Evolutionary conservation across 2,797 vertebrate species (phyloP), one percentile per base, ranked within the genome.

Genomic region (Telmatherina bonti): DNA sequence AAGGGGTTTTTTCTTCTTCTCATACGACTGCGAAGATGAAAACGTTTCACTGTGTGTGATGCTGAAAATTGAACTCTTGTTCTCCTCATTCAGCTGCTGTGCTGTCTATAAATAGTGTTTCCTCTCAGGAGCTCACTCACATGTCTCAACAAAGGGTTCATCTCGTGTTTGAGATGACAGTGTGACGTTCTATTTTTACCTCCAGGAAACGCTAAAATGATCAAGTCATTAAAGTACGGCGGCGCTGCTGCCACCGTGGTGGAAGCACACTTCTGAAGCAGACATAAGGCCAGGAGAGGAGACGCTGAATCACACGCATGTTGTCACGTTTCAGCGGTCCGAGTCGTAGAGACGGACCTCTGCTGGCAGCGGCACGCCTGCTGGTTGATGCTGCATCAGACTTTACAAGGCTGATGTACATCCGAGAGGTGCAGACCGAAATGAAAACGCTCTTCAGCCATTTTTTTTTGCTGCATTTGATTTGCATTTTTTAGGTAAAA

Each of bases 221-320:
- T 75, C 76, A 54, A 76, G 80, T 83, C 63, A 81, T 87, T 88
- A 76, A 84, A 88, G 82, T 82, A 87, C 87, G 83, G 89, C 74
- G 67, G 68, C 49, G 78, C 82, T 76, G 74, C 74, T 79, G 81
- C 80, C 80, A 79, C 82, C 72, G n/a, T n/a, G 78, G 62, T 65
- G 74, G 72, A 81, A 85, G 74, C 66, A 74, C 61, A 69, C 62
- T 79, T 83, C 67, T 15, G 30, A 78, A 60, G 67, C 77, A 78
- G 62, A 53, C 68, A 55, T 51, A 35, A 76, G 70, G 68, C 85
- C 75, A 74, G 64, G 45, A 74, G 67, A 81, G 79, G 80, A 85
- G 72, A 79, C 67, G 67, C 64, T 79, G 70, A 74, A 72, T 78
- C 76, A 79, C 58, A 61, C 33, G 52, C 31, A 53, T 24, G 6